Evolutionary conservation across 2,797 vertebrate genomes (phyloP).

Genomic region (Schizothorax lantsangensis): DNA sequence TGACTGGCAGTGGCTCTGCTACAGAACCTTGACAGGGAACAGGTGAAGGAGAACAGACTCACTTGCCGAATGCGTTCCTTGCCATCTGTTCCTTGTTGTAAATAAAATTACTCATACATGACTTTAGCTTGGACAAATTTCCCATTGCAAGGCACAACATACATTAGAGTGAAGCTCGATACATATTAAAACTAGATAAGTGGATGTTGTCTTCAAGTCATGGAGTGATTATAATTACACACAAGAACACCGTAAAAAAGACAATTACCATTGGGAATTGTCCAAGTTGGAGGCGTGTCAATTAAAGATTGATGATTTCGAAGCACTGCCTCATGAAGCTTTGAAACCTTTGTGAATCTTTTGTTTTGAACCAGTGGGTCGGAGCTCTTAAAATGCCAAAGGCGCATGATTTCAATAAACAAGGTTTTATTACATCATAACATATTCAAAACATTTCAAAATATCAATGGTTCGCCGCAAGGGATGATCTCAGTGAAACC

Average conservation of each 20-base stretch:
- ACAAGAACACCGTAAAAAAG: not conserved
- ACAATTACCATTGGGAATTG: not conserved
- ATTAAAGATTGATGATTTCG: not conserved
- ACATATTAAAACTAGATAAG: not conserved
- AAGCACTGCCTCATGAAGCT: not conserved
- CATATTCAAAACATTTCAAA: not conserved
- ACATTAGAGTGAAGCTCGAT: not conserved
- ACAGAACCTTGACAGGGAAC: slow-evolving; percentile 60
- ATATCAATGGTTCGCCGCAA: not conserved
- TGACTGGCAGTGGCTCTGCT: slow-evolving; percentile 54
- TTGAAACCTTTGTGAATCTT: not conserved
- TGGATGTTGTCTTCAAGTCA: not conserved
- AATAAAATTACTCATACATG: slow-evolving; percentile 33
- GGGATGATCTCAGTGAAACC: not conserved
- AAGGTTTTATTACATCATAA: not conserved
- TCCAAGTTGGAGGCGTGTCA: not conserved
- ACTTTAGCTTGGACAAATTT: slow-evolving; percentile 26
- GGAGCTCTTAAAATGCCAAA: not conserved
- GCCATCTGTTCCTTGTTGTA: slow-evolving; percentile 59
- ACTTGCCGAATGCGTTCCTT: slow-evolving; percentile 47
- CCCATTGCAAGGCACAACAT: slow-evolving; percentile 1
- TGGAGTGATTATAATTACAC: not conserved
- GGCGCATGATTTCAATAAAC: not conserved
- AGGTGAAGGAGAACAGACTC: slow-evolving; percentile 62
- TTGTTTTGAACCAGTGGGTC: not conserved